phyloP scores from a whole-genome alignment of 2,888 invertebrate species.

The Melanostoma scalare region DNA sequence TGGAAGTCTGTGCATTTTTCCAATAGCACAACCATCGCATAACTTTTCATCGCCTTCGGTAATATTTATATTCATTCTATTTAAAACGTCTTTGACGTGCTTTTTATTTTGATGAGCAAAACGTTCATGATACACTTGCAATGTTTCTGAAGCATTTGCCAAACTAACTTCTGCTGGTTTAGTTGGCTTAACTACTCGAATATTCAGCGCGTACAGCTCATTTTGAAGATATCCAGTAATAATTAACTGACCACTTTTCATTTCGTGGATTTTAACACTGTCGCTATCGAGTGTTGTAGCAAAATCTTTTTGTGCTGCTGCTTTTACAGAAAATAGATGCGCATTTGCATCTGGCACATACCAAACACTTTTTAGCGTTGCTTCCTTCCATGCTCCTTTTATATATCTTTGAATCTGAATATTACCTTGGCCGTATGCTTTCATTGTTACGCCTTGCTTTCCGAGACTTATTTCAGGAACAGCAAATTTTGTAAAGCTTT shows the following conservation, averaged over 20 bases:
- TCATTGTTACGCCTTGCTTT: constrained; percentile 25
- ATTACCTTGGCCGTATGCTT: constrained; percentile 17
- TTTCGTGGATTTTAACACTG: constrained; percentile 4
- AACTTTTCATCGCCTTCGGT: constrained; percentile 21
- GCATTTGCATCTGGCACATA: constrained; percentile 4
- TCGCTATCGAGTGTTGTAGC: neutral
- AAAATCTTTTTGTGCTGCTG: constrained; percentile 28
- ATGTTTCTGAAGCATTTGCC: constrained; percentile 11
- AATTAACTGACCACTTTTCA: neutral
- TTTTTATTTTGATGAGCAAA: constrained; percentile 25
- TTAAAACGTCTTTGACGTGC: constrained; percentile 9
- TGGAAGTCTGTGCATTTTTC: constrained; percentile 51
- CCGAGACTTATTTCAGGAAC: constrained; percentile 32
- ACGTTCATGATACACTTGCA: constrained; percentile 26
- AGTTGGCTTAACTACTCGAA: constrained; percentile 8
- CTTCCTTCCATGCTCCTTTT: constrained; percentile 5
- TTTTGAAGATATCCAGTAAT: neutral
- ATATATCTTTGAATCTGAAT: neutral
- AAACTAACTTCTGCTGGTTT: constrained; percentile 3
- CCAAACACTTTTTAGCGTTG: constrained; percentile 24
- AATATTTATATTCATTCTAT: constrained; percentile 9
- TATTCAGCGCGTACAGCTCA: neutral
- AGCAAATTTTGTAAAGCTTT: constrained; percentile 14
- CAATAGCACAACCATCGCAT: constrained; percentile 43
- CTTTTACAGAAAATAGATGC: constrained; percentile 1